Conservation (phyloP, 2,888 invertebrate species). For the Selenia dentaria region DNA sequence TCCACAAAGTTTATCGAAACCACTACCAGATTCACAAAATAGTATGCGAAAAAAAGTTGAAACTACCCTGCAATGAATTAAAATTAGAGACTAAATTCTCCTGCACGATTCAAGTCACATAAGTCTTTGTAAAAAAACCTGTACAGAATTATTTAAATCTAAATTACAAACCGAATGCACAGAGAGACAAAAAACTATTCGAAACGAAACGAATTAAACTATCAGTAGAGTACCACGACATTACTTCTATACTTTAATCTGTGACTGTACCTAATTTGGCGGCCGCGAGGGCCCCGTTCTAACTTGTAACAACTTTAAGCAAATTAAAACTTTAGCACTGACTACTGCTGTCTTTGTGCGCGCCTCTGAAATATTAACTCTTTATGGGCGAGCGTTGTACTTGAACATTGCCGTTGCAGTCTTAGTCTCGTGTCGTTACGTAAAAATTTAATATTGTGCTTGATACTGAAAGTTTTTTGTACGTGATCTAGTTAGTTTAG, state of each 20-base stretch:
- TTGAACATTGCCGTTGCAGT: slow-evolving; percentile 46
- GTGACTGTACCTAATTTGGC: slow-evolving; percentile 78
- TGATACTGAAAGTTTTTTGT: slow-evolving; percentile 57
- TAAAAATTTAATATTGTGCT: slow-evolving; percentile 70
- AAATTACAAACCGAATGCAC: slow-evolving; percentile 54
- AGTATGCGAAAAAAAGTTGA: slow-evolving; percentile 10
- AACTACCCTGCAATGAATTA: slow-evolving; percentile 24
- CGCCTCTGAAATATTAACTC: slow-evolving; percentile 81
- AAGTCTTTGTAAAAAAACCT: slow-evolving; percentile 27
- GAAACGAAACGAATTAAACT: slow-evolving; percentile 73
- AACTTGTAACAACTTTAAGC: slow-evolving; percentile 83
- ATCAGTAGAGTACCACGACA: slow-evolving; percentile 62
- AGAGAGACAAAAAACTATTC: slow-evolving; percentile 50
- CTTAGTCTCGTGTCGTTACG: slow-evolving; percentile 64
- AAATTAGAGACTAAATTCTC: slow-evolving; percentile 30
- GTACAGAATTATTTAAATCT: slow-evolving; percentile 37
- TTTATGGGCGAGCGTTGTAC: slow-evolving; percentile 76
- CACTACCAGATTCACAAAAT: slow-evolving; percentile 23
- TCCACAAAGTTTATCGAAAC: slow-evolving; percentile 14
- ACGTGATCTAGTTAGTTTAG: slow-evolving; percentile 55
- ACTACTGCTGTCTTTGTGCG: slow-evolving; percentile 78
- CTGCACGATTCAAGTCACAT: slow-evolving; percentile 31
- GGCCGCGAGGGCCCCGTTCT: slow-evolving; percentile 77
- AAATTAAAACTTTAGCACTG: slow-evolving; percentile 81
- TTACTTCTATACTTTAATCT: slow-evolving; percentile 53